Evolutionary conservation across 2,888 invertebrate genomes (phyloP), one percentile per base, ranked within the genome.

Genomic region (Xanthostigma xanthostigma): DNA sequence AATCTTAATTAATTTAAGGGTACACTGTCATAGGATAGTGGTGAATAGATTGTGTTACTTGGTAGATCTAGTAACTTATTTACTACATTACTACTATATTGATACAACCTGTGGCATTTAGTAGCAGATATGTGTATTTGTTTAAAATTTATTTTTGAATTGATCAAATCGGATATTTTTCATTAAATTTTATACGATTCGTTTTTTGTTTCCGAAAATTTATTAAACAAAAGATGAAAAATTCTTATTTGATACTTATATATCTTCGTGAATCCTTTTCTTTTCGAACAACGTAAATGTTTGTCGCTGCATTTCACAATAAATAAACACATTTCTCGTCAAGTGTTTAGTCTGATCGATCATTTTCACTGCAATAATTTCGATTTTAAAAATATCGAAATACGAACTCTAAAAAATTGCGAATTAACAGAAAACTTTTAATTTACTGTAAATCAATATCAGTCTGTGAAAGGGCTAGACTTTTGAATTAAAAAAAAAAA

Each of bases 331-430:
- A 68, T 45, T 63, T 61, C 3, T 68, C 66, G 48, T 71, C 62
- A 71, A 61, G 37, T 66, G 64, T 1, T 65, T 59, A 2, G 60
- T 59, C 4, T 72, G 75, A 78, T n/a, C n/a, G n/a, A 0, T 91
- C 91, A 63, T 89, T 84, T 55, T 79, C 76, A 54, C 66, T 95
- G 95, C 48, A n/a, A n/a, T n/a, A 89, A 73, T 3, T 86, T 85
- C 57, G 91, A 75, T 56, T 87, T 76, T 47, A 95, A 70, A 48
- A 95, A 74, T 44, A 93, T 74, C 0, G 93, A 92, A 48, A 90
- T 86, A 64, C 86, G 79, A 0, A 88, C 81, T 53, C 84, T 82
- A 61, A 84, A 82, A 59, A 82, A 56, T 84, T 79, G 79, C 87
- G 90, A 46, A 75, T 69, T 14, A 82, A 71, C 45, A 88, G 67